Percentiles rank a stretch among this genome's conserved stretches.
These are phyloP conservation scores for Drosophila subsilvestris DNA, from an alignment of 2,888 invertebrate species.

Conservation along the genomic window DNA sequence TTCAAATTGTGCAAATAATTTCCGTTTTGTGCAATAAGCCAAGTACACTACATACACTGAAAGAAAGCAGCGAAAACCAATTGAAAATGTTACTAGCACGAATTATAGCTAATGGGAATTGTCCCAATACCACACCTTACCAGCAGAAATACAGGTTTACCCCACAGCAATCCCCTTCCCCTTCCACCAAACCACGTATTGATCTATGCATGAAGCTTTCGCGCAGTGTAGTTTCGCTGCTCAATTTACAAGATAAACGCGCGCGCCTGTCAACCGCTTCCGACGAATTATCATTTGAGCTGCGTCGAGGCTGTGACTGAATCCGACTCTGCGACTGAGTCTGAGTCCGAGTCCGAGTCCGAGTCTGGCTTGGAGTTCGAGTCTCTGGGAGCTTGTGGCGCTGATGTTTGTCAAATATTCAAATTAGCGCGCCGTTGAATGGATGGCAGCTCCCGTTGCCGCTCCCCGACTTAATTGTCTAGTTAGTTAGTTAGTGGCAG, in stretches of 20 bases:
- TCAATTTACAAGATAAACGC: slow-evolving; percentile 78
- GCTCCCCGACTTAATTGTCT: slow-evolving; percentile 70
- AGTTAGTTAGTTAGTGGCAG: slow-evolving; percentile 55
- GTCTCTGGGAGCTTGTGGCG: slow-evolving; percentile 17
- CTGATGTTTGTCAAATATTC: slow-evolving; percentile 70
- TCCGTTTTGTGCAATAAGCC: slow-evolving; percentile 66
- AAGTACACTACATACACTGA: slow-evolving; percentile 53
- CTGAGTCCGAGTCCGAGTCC: not conserved
- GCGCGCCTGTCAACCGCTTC: slow-evolving; percentile 77
- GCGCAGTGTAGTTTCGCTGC: slow-evolving; percentile 46
- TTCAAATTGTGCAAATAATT: slow-evolving; percentile 75
- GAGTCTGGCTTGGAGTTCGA: slow-evolving; percentile 4
- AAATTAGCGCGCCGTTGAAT: slow-evolving; percentile 72
- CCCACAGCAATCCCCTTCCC: slow-evolving; percentile 11
- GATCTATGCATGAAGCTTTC: slow-evolving; percentile 29
- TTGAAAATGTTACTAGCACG: not conserved
- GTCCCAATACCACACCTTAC: too few species aligned
- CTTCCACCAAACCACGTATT: not conserved
- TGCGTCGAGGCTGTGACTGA: slow-evolving; percentile 31
- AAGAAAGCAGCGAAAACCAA: not conserved
- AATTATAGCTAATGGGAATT: too few species aligned
- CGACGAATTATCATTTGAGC: slow-evolving; percentile 72
- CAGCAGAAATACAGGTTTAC: not conserved
- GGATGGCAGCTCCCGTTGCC: slow-evolving; percentile 21
- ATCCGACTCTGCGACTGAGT: slow-evolving; percentile 1